Evolutionary conservation across 2,888 invertebrate species (phyloP).

Genomic region (Spodoptera exigua): DNA sequence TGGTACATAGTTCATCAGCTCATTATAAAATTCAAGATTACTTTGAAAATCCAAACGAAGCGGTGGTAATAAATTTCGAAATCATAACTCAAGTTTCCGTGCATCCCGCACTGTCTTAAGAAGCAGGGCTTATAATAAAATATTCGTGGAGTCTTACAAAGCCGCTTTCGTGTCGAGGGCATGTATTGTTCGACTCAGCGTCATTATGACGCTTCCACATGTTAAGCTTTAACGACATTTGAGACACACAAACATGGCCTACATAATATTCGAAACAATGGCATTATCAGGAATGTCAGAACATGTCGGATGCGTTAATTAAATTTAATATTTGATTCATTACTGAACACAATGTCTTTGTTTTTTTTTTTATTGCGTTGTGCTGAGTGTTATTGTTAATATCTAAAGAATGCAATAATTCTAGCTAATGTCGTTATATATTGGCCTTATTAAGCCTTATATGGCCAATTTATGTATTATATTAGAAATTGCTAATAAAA

Average conservation of each 20-base stretch:
- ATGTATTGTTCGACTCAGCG: constrained; percentile 44
- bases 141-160: constrained; percentile 54
- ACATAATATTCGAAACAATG: not conserved
- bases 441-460: too few species aligned
- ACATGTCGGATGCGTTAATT: not conserved
- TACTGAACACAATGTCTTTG: too few species aligned
- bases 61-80: constrained; percentile 51
- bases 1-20: constrained; percentile 43
- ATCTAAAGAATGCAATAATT: too few species aligned
- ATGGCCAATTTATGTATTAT: too few species aligned
- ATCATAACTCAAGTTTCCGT: constrained; percentile 42
- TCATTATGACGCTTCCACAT: constrained; percentile 27
- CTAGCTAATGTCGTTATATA: too few species aligned
- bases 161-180: constrained; percentile 48
- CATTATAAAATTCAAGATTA: constrained; percentile 46
- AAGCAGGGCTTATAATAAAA: constrained; percentile 52
- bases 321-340: too few species aligned
- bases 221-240: constrained; percentile 19
- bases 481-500: too few species aligned
- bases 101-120: constrained; percentile 23
- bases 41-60: constrained; percentile 44
- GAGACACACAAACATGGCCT: not conserved
- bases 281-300: constrained; percentile 1
- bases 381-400: too few species aligned
- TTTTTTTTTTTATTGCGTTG: too few species aligned